Evolutionary conservation across 2,113 vertebrate genomes (phyloP).

Genomic region (Centropus bengalensis): DNA sequence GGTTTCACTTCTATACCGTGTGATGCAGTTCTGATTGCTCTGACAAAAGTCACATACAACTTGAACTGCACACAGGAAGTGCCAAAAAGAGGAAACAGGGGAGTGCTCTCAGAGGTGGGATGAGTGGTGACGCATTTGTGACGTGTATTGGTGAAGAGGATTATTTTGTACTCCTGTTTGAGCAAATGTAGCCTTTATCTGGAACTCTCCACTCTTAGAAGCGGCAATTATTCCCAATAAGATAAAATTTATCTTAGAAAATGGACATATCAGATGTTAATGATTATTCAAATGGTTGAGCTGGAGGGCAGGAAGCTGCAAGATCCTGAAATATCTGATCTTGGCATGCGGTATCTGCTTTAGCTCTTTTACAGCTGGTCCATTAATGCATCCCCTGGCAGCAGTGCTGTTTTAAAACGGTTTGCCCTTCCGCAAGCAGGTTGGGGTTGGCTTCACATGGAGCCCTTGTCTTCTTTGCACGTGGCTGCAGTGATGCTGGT

Average conservation of each 20-base stretch:
- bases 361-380: neutral
- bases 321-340: neutral
- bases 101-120: neutral
- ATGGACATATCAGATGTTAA: neutral
- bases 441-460: neutral
- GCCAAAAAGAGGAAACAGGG: slow-evolving; percentile 18
- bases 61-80: neutral
- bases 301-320: neutral
- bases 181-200: neutral
- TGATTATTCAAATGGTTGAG: neutral
- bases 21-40: neutral
- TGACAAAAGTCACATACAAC: neutral
- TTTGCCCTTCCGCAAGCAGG: neutral
- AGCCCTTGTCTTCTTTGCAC: neutral
- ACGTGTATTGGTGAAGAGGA: neutral
- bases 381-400: neutral
- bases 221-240: neutral
- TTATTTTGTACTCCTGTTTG: neutral
- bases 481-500: neutral
- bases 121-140: neutral
- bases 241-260: neutral
- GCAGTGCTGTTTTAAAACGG: neutral
- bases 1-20: neutral
- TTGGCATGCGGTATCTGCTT: neutral
- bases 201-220: neutral